Evolutionary conservation across 1,140 invertebrate species (phyloP), one percentile per base, ranked within the genome.

Genomic region (Halictus rubicundus): DNA sequence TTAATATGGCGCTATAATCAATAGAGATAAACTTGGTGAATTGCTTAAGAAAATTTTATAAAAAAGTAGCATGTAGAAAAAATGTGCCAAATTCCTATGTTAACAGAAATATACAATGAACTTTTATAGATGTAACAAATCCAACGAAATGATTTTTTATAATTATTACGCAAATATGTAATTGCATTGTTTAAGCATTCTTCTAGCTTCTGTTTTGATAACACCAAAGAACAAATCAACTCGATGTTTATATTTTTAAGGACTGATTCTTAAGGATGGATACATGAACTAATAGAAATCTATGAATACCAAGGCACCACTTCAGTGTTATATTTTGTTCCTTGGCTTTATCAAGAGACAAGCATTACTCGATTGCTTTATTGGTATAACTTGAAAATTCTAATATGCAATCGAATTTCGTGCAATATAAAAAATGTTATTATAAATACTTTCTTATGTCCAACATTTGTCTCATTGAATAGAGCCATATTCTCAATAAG

Each of bases 401-500:
- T 9, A 65, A 42, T 23, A 23, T 42, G 8, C 32, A n/a, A 65
- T 39, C n/a, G 10, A 65, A 65, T 25, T 46, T 19, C 25, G 4
- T 46, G n/a, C n/a, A 66, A 19, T 46, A 16, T 46, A 39, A 39
- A 52, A 39, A 59, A 27, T 52, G 42, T 4, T 46, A 42, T 9
- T 65, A 59, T 37, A 37, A 57, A n/a, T 80, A 72, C 39, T 80
- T 66, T 72, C 37, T 68, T 14, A 25, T 19, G 2, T 61, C 10
- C 49, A 54, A 10, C 25, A 21, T 14, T 54, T n/a, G 2, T 80
- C 23, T 88, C 86, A 88, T 86, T 66, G 68, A 89, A 85, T 88
- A 90, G 86, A 83, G 86, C 89, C 85, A 88, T 87, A 85, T 84
- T 87, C 88, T 78, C 61, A 71, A 87, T 82, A 71, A 77, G 73